Evolutionary conservation across 2,113 vertebrate species (phyloP).

Genomic region (Ancistrus triradiatus): DNA sequence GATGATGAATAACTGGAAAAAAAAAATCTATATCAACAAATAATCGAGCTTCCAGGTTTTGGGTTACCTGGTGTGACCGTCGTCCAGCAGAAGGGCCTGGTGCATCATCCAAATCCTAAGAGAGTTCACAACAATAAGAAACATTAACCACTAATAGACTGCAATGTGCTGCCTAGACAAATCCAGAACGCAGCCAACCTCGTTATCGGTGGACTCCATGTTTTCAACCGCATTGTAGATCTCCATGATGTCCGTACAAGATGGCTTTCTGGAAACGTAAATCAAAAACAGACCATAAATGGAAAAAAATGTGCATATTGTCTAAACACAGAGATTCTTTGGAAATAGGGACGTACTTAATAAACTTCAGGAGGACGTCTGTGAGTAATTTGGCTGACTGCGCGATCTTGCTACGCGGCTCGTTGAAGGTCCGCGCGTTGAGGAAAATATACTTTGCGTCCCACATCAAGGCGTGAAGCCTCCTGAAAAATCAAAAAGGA

Average conservation of each 20-base stretch:
- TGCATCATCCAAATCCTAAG: conserved; percentile 75
- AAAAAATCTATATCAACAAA: no score
- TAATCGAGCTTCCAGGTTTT: no score
- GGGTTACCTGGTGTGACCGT: conserved; percentile 67
- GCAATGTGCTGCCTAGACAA: background rate
- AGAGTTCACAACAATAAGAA: background rate
- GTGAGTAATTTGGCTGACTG: conserved; percentile 90
- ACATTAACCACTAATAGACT: background rate
- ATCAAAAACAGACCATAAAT: background rate
- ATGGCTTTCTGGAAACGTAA: conserved; percentile 73
- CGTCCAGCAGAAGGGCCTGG: conserved; percentile 81
- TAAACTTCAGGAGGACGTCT: conserved; percentile 86
- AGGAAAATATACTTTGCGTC: conserved; percentile 89
- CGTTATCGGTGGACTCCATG: conserved; percentile 77
- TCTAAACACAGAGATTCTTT: no score
- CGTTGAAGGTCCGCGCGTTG: conserved; percentile 94
- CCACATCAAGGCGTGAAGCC: conserved; percentile 90
- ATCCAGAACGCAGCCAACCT: conserved; percentile 61
- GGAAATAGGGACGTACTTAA: conserved; percentile 73
- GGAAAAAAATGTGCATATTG: background rate
- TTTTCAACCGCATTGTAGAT: conserved; percentile 82
- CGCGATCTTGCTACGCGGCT: conserved; percentile 91
- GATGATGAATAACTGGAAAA: no score
- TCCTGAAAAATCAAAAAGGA: no score
- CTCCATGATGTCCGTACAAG: conserved; percentile 84